Evolutionary conservation across 2,888 invertebrate genomes (phyloP), one percentile per base, ranked within the genome.

Genomic region (Arrhopalites spinosus): DNA sequence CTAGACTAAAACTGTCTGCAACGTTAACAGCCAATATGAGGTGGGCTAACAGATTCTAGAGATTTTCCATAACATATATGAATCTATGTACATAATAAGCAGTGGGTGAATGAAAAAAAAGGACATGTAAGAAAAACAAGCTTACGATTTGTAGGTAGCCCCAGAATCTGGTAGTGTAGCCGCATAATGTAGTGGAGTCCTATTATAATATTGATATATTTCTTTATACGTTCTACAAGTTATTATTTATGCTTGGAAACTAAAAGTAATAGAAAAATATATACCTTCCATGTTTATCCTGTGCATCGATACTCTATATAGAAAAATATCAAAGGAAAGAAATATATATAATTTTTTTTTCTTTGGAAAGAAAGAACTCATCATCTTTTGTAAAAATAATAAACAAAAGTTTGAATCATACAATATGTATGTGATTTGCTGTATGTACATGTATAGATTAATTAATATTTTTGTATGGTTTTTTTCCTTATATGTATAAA

Each of bases 161-260:
- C 93, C 93, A 84, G 95, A 95, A 84, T 96, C 94, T 56, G 91
- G 90, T 76, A 94, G 86, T 15, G 91, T 91, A 2, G 94, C 93
- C 1, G 95, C 93, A 84, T 95, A 96, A 86, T 96, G 95, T 79
- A 96, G 87, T 0, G 95, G 91, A n/a, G 94, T 94, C 82, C 94
- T n/a, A n/a, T n/a, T n/a, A n/a, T n/a, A n/a, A n/a, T n/a, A n/a
- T n/a, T n/a, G n/a, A n/a, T n/a, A n/a, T n/a, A n/a, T n/a, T n/a
- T n/a, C n/a, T n/a, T n/a, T n/a, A n/a, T n/a, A n/a, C n/a, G n/a
- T n/a, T n/a, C n/a, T n/a, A n/a, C n/a, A n/a, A n/a, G n/a, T n/a
- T n/a, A n/a, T n/a, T n/a, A n/a, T n/a, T n/a, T n/a, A n/a, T n/a
- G n/a, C n/a, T n/a, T n/a, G n/a, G n/a, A n/a, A n/a, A n/a, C n/a